These are phyloP conservation scores for Cybosia mesomella DNA, from an alignment of 2,888 invertebrate genomes.

Conservation along the genomic window DNA sequence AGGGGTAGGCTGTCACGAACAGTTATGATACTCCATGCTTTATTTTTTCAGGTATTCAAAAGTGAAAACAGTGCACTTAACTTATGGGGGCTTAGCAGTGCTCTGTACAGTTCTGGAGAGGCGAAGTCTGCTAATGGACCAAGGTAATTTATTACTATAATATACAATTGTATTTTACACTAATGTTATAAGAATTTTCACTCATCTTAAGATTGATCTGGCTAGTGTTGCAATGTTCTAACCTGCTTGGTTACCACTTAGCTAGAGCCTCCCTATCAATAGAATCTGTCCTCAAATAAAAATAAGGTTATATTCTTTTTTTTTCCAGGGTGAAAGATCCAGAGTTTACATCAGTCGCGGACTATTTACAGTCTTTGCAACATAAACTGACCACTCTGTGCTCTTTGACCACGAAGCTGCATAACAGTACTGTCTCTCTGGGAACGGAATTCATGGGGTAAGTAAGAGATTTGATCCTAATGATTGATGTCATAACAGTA, in stretches of 20 bases:
- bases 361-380: slow-evolving; percentile 75
- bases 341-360: slow-evolving; percentile 72
- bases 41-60: slow-evolving; percentile 65
- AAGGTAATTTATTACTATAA: slow-evolving; percentile 56
- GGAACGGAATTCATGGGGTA: slow-evolving; percentile 69
- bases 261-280: too few relatives aligned
- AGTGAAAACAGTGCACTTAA: slow-evolving; percentile 74
- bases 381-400: slow-evolving; percentile 73
- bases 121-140: slow-evolving; percentile 69
- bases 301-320: not conserved
- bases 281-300: too few relatives aligned
- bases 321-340: slow-evolving; percentile 77
- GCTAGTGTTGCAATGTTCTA: too few relatives aligned
- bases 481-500: too few relatives aligned
- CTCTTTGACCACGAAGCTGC: slow-evolving; percentile 68
- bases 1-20: too few relatives aligned
- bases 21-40: too few relatives aligned
- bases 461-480: too few relatives aligned
- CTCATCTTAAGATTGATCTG: too few relatives aligned
- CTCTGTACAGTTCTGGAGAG: slow-evolving; percentile 65
- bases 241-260: too few relatives aligned
- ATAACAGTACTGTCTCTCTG: slow-evolving; percentile 64
- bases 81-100: slow-evolving; percentile 75
- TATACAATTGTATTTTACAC: not conserved
- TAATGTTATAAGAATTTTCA: too few relatives aligned